Evolutionary conservation across 2,888 invertebrate species (phyloP), one percentile per base, ranked within the genome.

Genomic region (Drosophila neotestacea): DNA sequence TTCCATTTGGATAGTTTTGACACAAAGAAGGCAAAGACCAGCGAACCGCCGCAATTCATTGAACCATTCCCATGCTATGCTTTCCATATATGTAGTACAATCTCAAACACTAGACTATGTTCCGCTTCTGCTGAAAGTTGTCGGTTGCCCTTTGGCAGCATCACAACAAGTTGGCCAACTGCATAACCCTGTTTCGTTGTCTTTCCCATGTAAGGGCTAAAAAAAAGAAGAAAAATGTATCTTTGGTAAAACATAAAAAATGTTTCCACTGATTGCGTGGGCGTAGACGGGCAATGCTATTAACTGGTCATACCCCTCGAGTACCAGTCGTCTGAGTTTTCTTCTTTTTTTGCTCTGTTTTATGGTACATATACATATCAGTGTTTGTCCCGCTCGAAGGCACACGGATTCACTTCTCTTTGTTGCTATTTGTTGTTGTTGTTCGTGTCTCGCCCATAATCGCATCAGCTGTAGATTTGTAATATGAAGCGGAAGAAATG

Each of bases 391-490:
- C 68, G 64, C 78, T 69, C 69, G 58, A 73, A 58, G 69, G 73
- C 73, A 69, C 73, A 51, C 27, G 32, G 44, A 60, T 55, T 51
- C 22, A 58, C 44, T 54, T 48, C 44, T 38, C 16, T 54, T 59
- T 51, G 50, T 42, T 60, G 47, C 39, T 60, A 16, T 16, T 16
- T 16, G 59, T n/a, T 60, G 39, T 56, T 65, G 16, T 32, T 41
- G 38, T 34, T 39, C 34, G 28, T 38, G 50, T 73, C 52, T 63
- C 54, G 64, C 22, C 70, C 70, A 72, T 88, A 88, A 87, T 87
- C 85, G 83, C 74, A 89, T 89, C 75, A 85, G 50, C 62, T 41
- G 69, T 65, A 73, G 79, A 87, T 86, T 84, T 79, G 74, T 81
- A 81, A 79, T 76, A 77, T 65, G 74, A 79, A 74, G 70, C 80